Percentiles rank a stretch among this genome's conserved stretches.
phyloP scores from a whole-genome alignment of 2,797 vertebrate genomes.

The Pangasius sanitwongsei region DNA sequence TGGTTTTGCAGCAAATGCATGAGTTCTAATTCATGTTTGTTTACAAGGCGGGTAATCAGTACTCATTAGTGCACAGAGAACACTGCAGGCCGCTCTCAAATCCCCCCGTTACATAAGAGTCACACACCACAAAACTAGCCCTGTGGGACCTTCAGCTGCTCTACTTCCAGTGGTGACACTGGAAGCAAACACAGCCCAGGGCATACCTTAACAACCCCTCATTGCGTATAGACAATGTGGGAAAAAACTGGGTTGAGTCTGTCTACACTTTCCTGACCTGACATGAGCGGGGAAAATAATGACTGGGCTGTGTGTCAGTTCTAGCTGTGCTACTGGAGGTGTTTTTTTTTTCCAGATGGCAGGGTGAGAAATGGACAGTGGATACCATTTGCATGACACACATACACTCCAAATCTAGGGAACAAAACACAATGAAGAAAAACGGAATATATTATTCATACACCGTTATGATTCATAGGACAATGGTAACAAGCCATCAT shows the following conservation, averaged over 20 bases:
- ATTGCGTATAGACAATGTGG: slow-evolving; percentile 19
- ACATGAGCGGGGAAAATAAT: slow-evolving; percentile 37
- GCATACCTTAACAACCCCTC: slow-evolving; percentile 25
- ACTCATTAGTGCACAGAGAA: slow-evolving; percentile 41
- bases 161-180: slow-evolving; percentile 21
- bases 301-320: slow-evolving; percentile 39
- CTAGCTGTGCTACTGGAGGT: slow-evolving; percentile 39
- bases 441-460: slow-evolving; percentile 4
- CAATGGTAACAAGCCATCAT: neutral
- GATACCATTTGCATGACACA: slow-evolving; percentile 23
- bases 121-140: slow-evolving; percentile 29
- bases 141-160: slow-evolving; percentile 27
- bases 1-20: slow-evolving; percentile 29
- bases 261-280: slow-evolving; percentile 28
- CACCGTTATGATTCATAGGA: neutral
- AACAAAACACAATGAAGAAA: slow-evolving; percentile 7
- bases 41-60: slow-evolving; percentile 38
- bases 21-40: slow-evolving; percentile 42
- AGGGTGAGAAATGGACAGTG: slow-evolving; percentile 41
- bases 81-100: slow-evolving; percentile 22
- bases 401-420: neutral
- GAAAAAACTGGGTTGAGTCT: slow-evolving; percentile 31
- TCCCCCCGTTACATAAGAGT: slow-evolving; percentile 35
- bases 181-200: slow-evolving; percentile 21
- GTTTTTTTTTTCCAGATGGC: slow-evolving; percentile 37